Percentiles rank a stretch among this genome's conserved stretches.
Evolutionary conservation across 2,797 vertebrate genomes (phyloP).

Genomic region (Acanthis flammea): DNA sequence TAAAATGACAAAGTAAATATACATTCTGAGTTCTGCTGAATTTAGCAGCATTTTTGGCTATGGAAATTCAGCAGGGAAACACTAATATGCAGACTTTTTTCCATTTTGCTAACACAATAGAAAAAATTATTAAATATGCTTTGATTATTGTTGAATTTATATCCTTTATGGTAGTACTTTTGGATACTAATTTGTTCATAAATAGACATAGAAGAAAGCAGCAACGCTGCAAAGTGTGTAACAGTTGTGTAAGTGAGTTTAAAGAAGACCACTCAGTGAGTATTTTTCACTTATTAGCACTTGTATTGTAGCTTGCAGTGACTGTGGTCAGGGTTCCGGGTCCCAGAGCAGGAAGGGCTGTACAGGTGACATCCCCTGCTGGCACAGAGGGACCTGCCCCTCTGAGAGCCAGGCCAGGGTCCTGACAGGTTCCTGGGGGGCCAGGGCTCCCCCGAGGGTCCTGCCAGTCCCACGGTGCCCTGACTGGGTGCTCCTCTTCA

Average conservation of each 20-base stretch:
- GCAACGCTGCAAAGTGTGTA: not conserved
- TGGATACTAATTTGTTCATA: not conserved
- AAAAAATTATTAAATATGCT: not conserved
- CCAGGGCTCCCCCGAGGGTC: not conserved
- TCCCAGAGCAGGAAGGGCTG: not conserved
- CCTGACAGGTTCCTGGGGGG: rapidly evolving
- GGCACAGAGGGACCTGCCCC: not conserved
- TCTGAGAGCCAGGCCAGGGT: not conserved
- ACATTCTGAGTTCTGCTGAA: not conserved
- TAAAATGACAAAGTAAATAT: not conserved
- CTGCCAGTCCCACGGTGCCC: rapidly evolving
- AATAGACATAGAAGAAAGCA: not conserved
- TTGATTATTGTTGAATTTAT: not conserved
- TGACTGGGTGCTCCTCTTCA: rapidly evolving
- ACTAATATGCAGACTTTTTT: not conserved
- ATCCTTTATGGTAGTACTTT: not conserved
- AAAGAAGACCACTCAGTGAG: not conserved
- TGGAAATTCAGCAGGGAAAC: not conserved
- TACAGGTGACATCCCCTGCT: no score
- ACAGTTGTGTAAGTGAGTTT: not conserved
- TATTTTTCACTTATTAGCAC: not conserved
- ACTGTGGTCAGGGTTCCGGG: not conserved
- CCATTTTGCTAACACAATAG: not conserved
- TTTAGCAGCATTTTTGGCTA: not conserved
- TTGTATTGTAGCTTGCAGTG: rapidly evolving